Percentiles rank a stretch among this genome's conserved stretches.
These are phyloP conservation scores for Sinocyclocheilus maitianheensis DNA, from an alignment of 2,113 vertebrate genomes.

Conservation along the genomic window DNA sequence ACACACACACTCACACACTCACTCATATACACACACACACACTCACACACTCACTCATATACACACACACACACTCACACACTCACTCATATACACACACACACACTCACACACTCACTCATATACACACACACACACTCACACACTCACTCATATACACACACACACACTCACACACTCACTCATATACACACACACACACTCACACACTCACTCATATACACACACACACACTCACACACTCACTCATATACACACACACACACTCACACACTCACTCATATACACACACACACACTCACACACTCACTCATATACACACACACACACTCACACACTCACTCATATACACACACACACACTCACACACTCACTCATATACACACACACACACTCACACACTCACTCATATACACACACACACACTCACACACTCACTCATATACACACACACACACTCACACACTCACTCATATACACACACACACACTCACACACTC, in stretches of 20 bases:
- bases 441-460: neutral
- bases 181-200: neutral
- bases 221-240: neutral
- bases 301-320: neutral
- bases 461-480: neutral
- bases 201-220: neutral
- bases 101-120: neutral
- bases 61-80: conserved; percentile 6
- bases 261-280: too few species aligned
- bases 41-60: neutral
- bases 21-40: neutral
- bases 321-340: neutral
- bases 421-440: conserved; percentile 16
- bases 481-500: neutral
- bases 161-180: neutral
- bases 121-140: neutral
- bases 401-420: neutral
- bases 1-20: neutral
- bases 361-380: neutral
- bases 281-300: neutral
- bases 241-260: neutral
- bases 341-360: neutral
- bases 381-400: neutral
- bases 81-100: too few species aligned
- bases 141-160: neutral